Conservation (phyloP, 2,888 invertebrate species). For the Orthosia cruda region DNA sequence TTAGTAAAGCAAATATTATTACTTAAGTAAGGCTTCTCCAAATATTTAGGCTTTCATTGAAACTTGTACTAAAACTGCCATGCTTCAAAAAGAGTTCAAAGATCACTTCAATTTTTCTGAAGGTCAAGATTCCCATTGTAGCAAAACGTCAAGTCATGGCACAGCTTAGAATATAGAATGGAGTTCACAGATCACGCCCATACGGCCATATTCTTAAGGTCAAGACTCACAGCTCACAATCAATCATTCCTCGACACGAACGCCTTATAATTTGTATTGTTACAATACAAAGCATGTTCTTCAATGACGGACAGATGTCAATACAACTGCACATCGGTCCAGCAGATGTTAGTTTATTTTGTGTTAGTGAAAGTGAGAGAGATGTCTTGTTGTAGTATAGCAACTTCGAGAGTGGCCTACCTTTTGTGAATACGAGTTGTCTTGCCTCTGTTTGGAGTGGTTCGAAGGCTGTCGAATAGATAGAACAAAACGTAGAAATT, state of each 20-base stretch:
- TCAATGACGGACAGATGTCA: constrained; percentile 19
- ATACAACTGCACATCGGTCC: background rate
- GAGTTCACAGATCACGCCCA: background rate
- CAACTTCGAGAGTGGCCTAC: constrained; percentile 4
- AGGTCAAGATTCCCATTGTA: background rate
- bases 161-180: background rate
- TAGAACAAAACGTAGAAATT: background rate
- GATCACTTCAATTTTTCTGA: background rate
- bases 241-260: constrained; percentile 8
- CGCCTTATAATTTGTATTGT: constrained; percentile 23
- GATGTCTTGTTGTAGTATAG: background rate
- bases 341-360: constrained; percentile 16
- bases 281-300: constrained; percentile 5
- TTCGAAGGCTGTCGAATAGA: background rate
- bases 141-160: background rate
- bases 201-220: background rate
- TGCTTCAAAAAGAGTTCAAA: background rate
- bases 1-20: background rate
- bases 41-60: background rate
- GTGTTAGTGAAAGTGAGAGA: constrained; percentile 37
- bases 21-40: too few relatives aligned
- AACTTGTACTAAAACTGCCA: constrained; percentile 3
- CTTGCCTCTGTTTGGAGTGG: background rate
- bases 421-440: background rate
- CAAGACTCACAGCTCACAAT: background rate